Base-by-base conservation (phyloP, 2,888 invertebrate species). In the Tridacna crocea region DNA sequence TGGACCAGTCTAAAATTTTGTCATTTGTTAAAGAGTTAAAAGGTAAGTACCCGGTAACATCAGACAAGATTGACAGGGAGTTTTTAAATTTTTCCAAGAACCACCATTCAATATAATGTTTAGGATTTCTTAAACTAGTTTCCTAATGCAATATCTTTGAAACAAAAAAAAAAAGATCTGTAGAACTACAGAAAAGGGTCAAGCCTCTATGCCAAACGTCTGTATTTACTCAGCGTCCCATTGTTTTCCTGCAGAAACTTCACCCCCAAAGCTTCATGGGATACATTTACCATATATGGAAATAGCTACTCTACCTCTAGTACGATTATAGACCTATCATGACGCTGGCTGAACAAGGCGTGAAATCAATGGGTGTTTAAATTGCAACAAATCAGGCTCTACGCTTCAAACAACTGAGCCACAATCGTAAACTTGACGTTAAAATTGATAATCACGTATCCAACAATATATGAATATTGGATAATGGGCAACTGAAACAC, bases 361-460 rank as follows among this genome's bases (percentile, higher is more conserved):
- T 86, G 79, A 80, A 86, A 86, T 86, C 86, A 86, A 86, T 86
- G 83, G 82, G 66, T 78, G 72, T 83, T 86, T 82, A 84, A 86
- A 81, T 78, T 72, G 83, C 83, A 77, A 86, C 85, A 86, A 83
- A 86, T 83, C 83, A 81, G 79, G 55, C 72, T 51, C 66, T 65
- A 51, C 51, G 22, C 36, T 51, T 51, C 12, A 51, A 70, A 47
- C 48, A 70, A 51, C 70, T 51, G 70, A 24, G 47, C 51, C 26
- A 61, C 51, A 51, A 65, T 78, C 75, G 78, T 82, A 82, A 82
- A 82, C 73, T 75, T 74, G 36, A 75, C 60, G 66, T 47, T 63
- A 26, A 55, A 78, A 68, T 68, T 68, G 70, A 70, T 60, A 68
- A 48, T 51, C 55, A 46, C 70, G 60, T 55, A 76, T 76, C 76